phyloP scores from a whole-genome alignment of 2,113 vertebrate species.

The Archilochus colubris region DNA sequence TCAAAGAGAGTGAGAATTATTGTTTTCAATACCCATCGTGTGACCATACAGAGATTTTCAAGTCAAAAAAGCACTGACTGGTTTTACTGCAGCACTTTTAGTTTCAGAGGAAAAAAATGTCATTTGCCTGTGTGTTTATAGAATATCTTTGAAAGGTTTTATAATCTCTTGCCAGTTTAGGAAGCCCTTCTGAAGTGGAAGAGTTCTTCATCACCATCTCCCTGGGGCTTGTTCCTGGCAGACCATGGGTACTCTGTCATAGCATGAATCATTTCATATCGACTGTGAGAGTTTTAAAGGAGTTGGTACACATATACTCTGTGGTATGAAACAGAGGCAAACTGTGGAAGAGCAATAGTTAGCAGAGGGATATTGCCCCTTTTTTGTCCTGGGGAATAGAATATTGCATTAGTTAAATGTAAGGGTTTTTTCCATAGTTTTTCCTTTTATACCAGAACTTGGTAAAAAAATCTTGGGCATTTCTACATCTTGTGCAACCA shows the following conservation, averaged over 20 bases:
- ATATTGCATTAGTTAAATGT: neutral
- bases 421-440: neutral
- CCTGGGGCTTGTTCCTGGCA: neutral
- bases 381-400: neutral
- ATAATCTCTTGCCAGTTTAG: neutral
- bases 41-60: neutral
- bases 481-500: neutral
- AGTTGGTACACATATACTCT: neutral
- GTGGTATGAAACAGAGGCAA: neutral
- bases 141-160: neutral
- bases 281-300: neutral
- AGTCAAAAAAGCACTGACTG: neutral
- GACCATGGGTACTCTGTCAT: neutral
- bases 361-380: neutral
- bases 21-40: neutral
- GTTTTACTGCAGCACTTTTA: neutral
- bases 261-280: neutral
- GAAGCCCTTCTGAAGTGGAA: neutral
- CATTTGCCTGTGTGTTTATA: neutral
- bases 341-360: neutral
- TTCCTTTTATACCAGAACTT: neutral
- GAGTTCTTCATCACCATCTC: neutral
- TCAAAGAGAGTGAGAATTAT: neutral
- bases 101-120: neutral
- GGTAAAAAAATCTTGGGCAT: neutral